phyloP scores from a whole-genome alignment of 2,113 vertebrate species.

The Elephas maximus region DNA sequence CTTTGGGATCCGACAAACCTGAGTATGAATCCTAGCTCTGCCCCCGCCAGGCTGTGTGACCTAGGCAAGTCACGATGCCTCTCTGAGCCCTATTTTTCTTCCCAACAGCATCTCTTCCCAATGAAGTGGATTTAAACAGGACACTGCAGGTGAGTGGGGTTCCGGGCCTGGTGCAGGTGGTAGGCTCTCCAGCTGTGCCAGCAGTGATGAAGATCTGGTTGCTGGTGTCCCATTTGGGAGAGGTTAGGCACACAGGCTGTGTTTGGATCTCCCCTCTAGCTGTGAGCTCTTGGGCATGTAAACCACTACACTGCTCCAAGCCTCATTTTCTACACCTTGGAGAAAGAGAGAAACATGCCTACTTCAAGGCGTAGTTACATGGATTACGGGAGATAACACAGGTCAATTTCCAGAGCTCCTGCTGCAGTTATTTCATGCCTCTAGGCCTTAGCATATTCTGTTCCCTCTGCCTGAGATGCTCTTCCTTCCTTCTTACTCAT shows the following conservation, averaged over 20 bases:
- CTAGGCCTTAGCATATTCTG: not conserved
- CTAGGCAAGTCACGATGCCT: too few relatives aligned
- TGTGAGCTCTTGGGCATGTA: not conserved
- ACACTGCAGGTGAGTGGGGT: not conserved
- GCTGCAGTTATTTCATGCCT: not conserved
- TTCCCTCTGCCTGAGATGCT: not conserved
- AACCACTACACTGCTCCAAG: not conserved
- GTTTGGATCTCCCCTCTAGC: not conserved
- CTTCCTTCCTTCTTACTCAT: not conserved
- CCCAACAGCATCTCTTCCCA: not conserved
- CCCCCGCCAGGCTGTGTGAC: not conserved
- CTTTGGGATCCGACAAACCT: not conserved
- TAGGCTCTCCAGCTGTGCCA: accelerated
- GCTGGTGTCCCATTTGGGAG: accelerated
- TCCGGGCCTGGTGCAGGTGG: not conserved
- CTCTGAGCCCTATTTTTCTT: not conserved
- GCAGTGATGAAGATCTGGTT: accelerated
- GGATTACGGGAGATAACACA: accelerated
- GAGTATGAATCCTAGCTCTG: not conserved
- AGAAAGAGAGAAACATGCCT: not conserved
- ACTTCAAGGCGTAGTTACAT: too few relatives aligned
- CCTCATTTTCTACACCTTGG: not conserved
- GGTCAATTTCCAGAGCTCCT: not conserved
- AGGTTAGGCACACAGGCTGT: accelerated
- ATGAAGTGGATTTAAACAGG: not conserved